A percentile compares a stretch with the other conserved stretches of the same genome.
Conservation (phyloP, 2,888 invertebrate genomes). For the Epicampocera succincta region DNA sequence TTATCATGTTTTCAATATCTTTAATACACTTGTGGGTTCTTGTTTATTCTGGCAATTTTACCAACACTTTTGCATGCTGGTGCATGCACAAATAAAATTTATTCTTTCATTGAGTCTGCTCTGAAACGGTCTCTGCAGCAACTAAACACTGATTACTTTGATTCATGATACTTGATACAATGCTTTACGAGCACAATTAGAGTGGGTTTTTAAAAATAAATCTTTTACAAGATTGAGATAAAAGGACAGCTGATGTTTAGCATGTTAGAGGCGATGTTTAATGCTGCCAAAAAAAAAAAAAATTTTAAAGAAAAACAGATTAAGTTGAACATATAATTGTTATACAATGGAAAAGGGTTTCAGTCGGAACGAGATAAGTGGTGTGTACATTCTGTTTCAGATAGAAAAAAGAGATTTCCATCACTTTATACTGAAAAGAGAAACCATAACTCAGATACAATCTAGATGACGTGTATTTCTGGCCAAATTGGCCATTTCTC, state of each 20-base stretch:
- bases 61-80: not conserved
- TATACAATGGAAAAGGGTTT: conserved; percentile 2
- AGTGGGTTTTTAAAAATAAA: conserved; percentile 32
- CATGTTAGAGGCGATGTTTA: not conserved
- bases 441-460: too few species aligned
- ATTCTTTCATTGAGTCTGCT: not conserved
- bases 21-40: conserved; percentile 47
- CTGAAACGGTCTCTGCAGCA: conserved; percentile 14
- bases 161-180: conserved; percentile 34
- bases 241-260: conserved; percentile 12
- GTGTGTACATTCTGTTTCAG: not conserved
- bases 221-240: conserved; percentile 20
- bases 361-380: not conserved
- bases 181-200: conserved; percentile 18
- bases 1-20: conserved; percentile 9
- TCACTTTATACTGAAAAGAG: too few species aligned
- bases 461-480: too few species aligned
- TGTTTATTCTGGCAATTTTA: conserved; percentile 17
- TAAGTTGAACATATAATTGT: conserved; percentile 12
- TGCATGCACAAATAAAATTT: not conserved
- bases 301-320: not conserved
- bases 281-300: conserved; percentile 37
- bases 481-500: too few species aligned
- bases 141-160: conserved; percentile 48
- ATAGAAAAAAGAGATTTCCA: too few species aligned